A percentile compares a stretch with the other conserved stretches of the same genome.
phyloP scores from a whole-genome alignment of 2,888 invertebrate genomes.

The Oasisia sp. region DNA sequence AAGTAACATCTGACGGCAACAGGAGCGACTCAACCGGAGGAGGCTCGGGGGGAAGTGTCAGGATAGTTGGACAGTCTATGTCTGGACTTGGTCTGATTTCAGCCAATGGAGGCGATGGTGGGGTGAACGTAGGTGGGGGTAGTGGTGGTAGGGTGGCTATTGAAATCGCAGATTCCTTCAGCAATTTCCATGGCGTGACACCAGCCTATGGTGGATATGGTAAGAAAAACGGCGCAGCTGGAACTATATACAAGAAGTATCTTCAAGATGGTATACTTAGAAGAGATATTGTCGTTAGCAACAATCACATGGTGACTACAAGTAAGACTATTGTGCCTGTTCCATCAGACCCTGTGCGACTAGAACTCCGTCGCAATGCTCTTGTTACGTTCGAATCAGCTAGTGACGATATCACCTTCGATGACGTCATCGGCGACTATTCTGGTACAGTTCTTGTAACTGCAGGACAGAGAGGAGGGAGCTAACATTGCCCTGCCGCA shows the following conservation, averaged over 20 bases:
- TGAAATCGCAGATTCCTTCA: conserved; percentile 31
- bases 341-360: background rate
- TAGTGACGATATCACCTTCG: conserved; percentile 27
- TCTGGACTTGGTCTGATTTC: background rate
- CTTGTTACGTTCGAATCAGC: background rate
- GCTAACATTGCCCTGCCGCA: conserved; percentile 42
- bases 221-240: conserved; percentile 45
- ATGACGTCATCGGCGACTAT: conserved; percentile 45
- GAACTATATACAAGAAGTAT: conserved; percentile 46
- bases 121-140: conserved; percentile 32
- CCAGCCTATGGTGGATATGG: conserved; percentile 45
- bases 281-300: conserved; percentile 41
- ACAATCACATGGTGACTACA: conserved; percentile 33
- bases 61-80: background rate
- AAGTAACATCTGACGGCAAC: background rate
- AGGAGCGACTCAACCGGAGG: conserved; percentile 14
- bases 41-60: conserved; percentile 27
- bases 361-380: background rate
- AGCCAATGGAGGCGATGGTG: background rate
- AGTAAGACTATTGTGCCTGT: conserved; percentile 21
- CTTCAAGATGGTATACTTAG: conserved; percentile 37
- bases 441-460: conserved; percentile 42
- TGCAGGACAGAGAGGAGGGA: conserved; percentile 39
- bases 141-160: conserved; percentile 47
- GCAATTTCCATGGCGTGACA: conserved; percentile 41